Evolutionary conservation across 2,888 invertebrate genomes (phyloP).

Genomic region (Dryobotodes eremita): DNA sequence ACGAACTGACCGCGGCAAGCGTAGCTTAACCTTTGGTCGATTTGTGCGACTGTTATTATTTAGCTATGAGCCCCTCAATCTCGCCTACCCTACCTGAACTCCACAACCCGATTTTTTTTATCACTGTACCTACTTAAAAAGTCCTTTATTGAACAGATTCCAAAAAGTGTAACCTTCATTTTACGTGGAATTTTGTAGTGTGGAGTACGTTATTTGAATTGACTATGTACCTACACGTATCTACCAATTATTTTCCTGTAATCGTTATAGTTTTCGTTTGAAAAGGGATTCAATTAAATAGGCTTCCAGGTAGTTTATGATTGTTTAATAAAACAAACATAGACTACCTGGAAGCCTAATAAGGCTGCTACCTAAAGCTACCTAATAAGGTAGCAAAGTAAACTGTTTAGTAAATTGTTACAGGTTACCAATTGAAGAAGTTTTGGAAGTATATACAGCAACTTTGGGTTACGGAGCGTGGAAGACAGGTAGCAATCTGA

Average conservation of each 20-base stretch:
- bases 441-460: constrained; percentile 87
- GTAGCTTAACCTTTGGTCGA: background rate
- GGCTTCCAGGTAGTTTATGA: background rate
- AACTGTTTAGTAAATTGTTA: constrained; percentile 39
- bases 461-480: constrained; percentile 89
- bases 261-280: background rate
- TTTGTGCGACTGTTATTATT: background rate
- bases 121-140: background rate
- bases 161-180: background rate
- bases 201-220: background rate
- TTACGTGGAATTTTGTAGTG: background rate
- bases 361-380: background rate
- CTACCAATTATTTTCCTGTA: background rate
- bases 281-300: background rate
- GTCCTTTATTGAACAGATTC: background rate
- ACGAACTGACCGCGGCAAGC: background rate
- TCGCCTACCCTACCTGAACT: background rate
- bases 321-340: too few species aligned
- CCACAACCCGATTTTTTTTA: background rate
- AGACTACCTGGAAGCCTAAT: background rate
- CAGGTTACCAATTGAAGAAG: constrained; percentile 87
- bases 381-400: background rate
- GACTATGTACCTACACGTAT: background rate
- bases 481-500: constrained; percentile 81
- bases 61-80: background rate